Conservation (phyloP, 1,140 invertebrate species). For the Drosophila persimilis region DNA sequence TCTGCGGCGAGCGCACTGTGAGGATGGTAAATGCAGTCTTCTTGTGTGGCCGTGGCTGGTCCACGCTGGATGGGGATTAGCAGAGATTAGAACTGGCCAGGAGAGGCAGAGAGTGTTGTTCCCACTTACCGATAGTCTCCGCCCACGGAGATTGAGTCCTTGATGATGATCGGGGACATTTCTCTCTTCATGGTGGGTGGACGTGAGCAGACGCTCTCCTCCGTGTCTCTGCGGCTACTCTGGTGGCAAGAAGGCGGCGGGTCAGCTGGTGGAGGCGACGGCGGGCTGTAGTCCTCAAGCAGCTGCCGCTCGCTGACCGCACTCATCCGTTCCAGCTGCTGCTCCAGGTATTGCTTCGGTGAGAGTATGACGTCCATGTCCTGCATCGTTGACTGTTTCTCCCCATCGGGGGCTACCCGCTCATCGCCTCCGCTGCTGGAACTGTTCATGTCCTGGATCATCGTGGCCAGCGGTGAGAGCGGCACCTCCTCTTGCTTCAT, state of each 20-base stretch:
- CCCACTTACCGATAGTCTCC: constrained; percentile 71
- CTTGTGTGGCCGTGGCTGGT: constrained; percentile 81
- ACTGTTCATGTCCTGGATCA: constrained; percentile 79
- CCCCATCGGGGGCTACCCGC: constrained; percentile 31
- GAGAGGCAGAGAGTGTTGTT: not conserved
- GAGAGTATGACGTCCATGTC: constrained; percentile 60
- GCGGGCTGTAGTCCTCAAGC: constrained; percentile 35
- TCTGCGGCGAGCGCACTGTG: constrained; percentile 83
- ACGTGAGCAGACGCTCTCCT: constrained; percentile 6
- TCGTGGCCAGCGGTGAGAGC: constrained; percentile 71
- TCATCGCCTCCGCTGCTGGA: constrained; percentile 78
- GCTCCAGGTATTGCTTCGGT: constrained; percentile 64
- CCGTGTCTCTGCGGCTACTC: constrained; percentile 4
- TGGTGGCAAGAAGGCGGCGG: constrained; percentile 54
- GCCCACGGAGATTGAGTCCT: constrained; percentile 69
- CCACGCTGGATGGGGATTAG: constrained; percentile 67
- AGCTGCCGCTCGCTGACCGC: constrained; percentile 31
- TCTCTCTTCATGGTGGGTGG: constrained; percentile 30
- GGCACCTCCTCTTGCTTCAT: constrained; percentile 77
- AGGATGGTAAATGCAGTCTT: constrained; percentile 86
- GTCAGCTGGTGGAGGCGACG: constrained; percentile 44
- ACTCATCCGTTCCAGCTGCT: constrained; percentile 49
- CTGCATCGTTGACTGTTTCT: constrained; percentile 6
- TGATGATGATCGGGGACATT: constrained; percentile 74
- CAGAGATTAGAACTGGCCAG: not conserved